Conservation (phyloP, 1,140 invertebrate species). For the Tribolium madens region DNA sequence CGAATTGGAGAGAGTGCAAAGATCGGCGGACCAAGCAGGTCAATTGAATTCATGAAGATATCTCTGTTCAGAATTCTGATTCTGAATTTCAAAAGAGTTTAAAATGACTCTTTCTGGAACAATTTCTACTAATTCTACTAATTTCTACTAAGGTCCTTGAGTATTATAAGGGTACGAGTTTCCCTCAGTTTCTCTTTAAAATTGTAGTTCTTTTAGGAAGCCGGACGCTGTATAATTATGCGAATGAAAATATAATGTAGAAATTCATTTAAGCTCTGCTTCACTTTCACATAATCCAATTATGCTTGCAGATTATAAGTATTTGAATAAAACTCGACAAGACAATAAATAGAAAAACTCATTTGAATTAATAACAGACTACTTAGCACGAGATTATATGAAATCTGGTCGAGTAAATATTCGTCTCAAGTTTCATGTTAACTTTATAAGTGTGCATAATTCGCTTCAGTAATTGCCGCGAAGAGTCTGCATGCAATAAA, state of each 20-base stretch:
- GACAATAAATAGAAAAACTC: neutral
- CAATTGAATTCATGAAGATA: conserved; percentile 33
- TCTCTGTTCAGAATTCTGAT: no score
- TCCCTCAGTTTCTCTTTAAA: conserved; percentile 8
- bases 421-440: conserved; percentile 38
- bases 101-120: no score
- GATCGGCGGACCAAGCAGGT: conserved; percentile 24
- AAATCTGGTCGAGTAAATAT: conserved; percentile 26
- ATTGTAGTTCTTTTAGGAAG: neutral
- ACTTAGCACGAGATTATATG: conserved; percentile 1
- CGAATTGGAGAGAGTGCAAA: neutral
- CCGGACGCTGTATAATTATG: conserved; percentile 15
- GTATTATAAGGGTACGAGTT: neutral
- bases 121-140: no score
- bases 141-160: no score
- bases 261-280: conserved; percentile 11
- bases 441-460: conserved; percentile 43
- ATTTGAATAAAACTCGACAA: no score
- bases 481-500: conserved; percentile 28
- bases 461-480: conserved; percentile 35
- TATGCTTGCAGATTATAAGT: no score
- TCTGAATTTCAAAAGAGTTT: no score
- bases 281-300: conserved; percentile 2
- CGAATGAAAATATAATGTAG: neutral
- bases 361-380: conserved; percentile 19